phyloP scores from a whole-genome alignment of 2,797 vertebrate genomes.

The Enteromius radiatus region DNA sequence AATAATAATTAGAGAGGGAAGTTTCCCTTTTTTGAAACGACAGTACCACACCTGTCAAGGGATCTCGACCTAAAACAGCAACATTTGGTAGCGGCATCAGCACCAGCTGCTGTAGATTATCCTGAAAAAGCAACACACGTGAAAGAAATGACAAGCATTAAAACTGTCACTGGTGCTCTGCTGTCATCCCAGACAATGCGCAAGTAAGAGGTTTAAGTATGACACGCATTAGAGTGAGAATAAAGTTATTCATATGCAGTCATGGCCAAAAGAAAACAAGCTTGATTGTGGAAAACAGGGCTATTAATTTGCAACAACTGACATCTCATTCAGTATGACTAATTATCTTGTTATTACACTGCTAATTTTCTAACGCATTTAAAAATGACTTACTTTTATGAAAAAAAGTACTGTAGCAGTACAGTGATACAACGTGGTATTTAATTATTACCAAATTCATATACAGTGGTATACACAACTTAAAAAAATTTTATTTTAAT shows the following conservation, averaged over 20 bases:
- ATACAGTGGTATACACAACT: neutral
- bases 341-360: slow-evolving; percentile 11
- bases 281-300: neutral
- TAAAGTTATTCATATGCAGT: neutral
- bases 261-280: slow-evolving; percentile 11
- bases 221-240: neutral
- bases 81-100: slow-evolving; percentile 86
- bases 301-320: neutral
- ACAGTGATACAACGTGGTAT: neutral
- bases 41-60: slow-evolving; percentile 82
- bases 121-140: slow-evolving; percentile 69
- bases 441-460: neutral
- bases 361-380: slow-evolving; percentile 5
- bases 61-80: slow-evolving; percentile 84
- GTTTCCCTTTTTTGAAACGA: neutral
- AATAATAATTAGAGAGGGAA: neutral
- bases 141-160: slow-evolving; percentile 17
- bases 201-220: neutral
- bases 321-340: neutral
- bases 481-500: neutral
- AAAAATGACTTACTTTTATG: neutral
- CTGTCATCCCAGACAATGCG: neutral
- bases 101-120: slow-evolving; percentile 88
- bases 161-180: neutral
- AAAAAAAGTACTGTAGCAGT: neutral